Evolutionary conservation across 2,113 vertebrate genomes (phyloP).

Genomic region (Brachirus orientalis): DNA sequence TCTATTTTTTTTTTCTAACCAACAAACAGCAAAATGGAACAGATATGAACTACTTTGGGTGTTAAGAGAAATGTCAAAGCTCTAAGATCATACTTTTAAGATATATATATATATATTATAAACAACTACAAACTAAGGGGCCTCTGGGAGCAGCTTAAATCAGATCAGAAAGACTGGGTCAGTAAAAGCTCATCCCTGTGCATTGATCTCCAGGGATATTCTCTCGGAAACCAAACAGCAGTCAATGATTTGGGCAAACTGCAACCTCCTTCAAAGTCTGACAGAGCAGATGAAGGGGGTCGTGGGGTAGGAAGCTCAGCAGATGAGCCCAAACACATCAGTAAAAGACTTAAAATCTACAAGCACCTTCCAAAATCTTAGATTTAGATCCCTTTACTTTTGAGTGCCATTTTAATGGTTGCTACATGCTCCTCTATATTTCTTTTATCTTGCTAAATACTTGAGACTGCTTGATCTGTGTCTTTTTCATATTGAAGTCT

Average conservation of each 20-base stretch:
- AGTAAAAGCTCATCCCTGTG: constrained; percentile 42
- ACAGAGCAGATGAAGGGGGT: neutral
- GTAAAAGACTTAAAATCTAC: neutral
- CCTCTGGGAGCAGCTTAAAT: constrained; percentile 39
- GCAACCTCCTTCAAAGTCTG: constrained; percentile 31
- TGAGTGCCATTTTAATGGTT: no score
- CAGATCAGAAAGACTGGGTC: constrained; percentile 53
- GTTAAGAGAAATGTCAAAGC: no score
- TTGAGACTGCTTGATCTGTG: no score
- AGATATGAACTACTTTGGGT: no score
- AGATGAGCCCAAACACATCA: neutral
- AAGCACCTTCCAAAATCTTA: neutral
- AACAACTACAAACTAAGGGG: neutral
- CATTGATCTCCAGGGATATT: constrained; percentile 61
- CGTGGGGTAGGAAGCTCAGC: constrained; percentile 1
- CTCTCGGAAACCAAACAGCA: constrained; percentile 43
- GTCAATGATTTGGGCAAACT: constrained; percentile 42
- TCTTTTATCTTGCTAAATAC: no score
- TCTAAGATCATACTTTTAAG: no score
- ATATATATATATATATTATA: no score
- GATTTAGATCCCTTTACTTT: neutral
- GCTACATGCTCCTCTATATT: no score
- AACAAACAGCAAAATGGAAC: constrained; percentile 7
- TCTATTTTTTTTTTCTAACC: constrained; percentile 32
- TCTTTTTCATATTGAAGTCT: no score